Evolutionary conservation across 1,140 invertebrate species (phyloP).

Genomic region (Bradynema listronoti): DNA sequence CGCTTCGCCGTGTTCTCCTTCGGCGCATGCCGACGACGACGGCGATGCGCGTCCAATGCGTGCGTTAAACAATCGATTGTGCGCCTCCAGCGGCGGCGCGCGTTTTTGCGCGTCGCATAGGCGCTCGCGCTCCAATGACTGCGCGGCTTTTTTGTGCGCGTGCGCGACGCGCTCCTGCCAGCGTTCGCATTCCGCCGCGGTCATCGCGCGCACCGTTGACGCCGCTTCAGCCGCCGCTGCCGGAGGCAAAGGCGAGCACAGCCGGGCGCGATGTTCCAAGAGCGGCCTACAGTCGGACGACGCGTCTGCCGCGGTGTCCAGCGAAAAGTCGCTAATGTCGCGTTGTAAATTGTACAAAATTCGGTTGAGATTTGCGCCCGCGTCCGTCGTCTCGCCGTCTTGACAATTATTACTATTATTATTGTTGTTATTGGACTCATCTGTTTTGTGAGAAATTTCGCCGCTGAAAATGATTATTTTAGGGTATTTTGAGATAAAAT

Average conservation of each 20-base stretch:
- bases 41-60: too few relatives aligned
- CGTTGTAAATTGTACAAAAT: conserved; percentile 38
- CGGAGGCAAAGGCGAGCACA: neutral
- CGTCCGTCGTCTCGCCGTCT: too few relatives aligned
- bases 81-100: too few relatives aligned
- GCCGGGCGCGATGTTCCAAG: conserved; percentile 10
- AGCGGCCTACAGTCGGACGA: conserved; percentile 41
- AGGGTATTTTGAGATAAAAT: too few relatives aligned
- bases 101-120: too few relatives aligned
- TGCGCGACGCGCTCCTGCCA: conserved; percentile 19
- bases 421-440: too few relatives aligned
- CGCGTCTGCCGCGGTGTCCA: conserved; percentile 37
- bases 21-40: too few relatives aligned
- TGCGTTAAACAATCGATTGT: too few relatives aligned
- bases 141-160: conserved; percentile 45
- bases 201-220: conserved; percentile 26
- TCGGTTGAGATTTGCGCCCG: conserved; percentile 13
- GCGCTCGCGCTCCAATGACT: neutral
- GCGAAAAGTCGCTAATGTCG: conserved; percentile 50
- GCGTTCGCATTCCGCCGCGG: conserved; percentile 26
- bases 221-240: neutral
- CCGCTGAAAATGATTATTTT: too few relatives aligned
- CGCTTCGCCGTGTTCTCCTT: too few relatives aligned
- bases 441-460: too few relatives aligned
- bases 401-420: too few relatives aligned